A percentile compares a stretch with the other conserved stretches of the same genome.
phyloP scores from a whole-genome alignment of 1,140 invertebrate species.

The Drosophila guanche region DNA sequence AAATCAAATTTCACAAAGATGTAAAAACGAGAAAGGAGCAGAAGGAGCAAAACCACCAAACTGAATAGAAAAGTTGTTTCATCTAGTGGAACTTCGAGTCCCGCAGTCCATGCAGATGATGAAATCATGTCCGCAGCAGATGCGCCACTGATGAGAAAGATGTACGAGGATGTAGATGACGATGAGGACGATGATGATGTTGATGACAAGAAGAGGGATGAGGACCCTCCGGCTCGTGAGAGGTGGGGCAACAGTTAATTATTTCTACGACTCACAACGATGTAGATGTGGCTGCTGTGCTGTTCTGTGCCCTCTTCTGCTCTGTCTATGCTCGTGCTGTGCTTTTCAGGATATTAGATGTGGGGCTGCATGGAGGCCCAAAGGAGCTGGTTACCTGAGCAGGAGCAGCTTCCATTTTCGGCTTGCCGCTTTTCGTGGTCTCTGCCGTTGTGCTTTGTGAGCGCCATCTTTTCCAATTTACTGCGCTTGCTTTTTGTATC shows the following conservation, averaged over 20 bases:
- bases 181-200: constrained; percentile 3
- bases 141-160: constrained; percentile 9
- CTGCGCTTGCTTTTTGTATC: constrained; percentile 28
- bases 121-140: constrained; percentile 56
- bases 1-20: constrained; percentile 47
- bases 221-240: constrained; percentile 1
- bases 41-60: constrained; percentile 13
- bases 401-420: constrained; percentile 6
- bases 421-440: constrained; percentile 3
- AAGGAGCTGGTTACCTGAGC: background rate
- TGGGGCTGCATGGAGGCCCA: constrained; percentile 16
- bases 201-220: constrained; percentile 9
- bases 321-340: constrained; percentile 21
- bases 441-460: constrained; percentile 12
- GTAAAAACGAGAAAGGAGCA: constrained; percentile 25
- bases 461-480: constrained; percentile 55
- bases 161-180: constrained; percentile 14
- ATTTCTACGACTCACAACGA: constrained; percentile 55
- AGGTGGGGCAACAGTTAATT: constrained; percentile 57
- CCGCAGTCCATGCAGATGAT: constrained; percentile 41
- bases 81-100: background rate
- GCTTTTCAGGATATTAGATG: constrained; percentile 60
- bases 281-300: constrained; percentile 25
- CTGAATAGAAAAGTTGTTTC: constrained; percentile 2
- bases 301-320: background rate